phyloP scores from a whole-genome alignment of 2,888 invertebrate genomes.

The Ophioninae sp. region DNA sequence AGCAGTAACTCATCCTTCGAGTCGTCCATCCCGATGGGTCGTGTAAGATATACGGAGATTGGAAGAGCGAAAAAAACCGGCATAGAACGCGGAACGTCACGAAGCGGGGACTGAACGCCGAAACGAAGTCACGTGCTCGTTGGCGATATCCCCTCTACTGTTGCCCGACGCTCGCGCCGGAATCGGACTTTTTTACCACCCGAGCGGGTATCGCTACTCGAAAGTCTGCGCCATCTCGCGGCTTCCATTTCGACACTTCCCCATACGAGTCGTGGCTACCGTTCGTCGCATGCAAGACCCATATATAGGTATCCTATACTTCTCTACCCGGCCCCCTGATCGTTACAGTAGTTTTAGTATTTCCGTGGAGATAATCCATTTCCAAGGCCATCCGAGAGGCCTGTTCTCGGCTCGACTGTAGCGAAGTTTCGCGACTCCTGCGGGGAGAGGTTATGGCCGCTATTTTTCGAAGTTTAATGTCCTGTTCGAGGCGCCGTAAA shows the following conservation, averaged over 20 bases:
- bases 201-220: neutral
- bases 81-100: neutral
- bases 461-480: constrained; percentile 26
- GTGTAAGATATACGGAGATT: neutral
- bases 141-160: neutral
- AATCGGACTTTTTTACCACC: neutral
- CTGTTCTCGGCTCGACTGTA: constrained; percentile 10
- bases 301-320: neutral
- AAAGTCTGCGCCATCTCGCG: neutral
- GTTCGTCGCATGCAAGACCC: neutral
- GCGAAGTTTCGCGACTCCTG: constrained; percentile 36
- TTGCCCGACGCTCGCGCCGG: neutral
- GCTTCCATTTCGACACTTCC: neutral
- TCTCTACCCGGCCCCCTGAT: constrained; percentile 21
- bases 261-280: neutral
- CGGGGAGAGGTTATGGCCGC: neutral
- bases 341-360: constrained; percentile 44
- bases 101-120: neutral
- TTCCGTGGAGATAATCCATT: constrained; percentile 57
- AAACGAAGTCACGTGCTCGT: neutral
- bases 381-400: constrained; percentile 38
- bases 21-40: neutral
- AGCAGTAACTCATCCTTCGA: neutral
- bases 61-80: neutral
- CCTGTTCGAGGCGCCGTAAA: neutral